Evolutionary conservation across 2,888 invertebrate species (phyloP).

Genomic region (Brenthis ino): DNA sequence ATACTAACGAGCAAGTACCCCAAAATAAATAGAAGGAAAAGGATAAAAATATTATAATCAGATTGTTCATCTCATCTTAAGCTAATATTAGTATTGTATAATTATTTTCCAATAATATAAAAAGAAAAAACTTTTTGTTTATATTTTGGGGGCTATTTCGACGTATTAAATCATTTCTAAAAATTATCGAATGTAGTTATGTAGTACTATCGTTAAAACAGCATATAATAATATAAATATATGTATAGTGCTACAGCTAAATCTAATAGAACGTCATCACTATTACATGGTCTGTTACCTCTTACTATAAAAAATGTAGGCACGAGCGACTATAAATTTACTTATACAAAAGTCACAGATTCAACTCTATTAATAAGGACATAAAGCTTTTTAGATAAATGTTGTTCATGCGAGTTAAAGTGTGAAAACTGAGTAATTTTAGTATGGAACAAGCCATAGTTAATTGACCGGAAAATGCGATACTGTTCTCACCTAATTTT

Average conservation of each 20-base stretch:
- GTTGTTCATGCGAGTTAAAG: conserved; percentile 3
- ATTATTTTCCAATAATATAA: too few species aligned
- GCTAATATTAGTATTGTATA: too few species aligned
- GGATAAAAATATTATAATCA: too few species aligned
- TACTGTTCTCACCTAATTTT: conserved; percentile 59
- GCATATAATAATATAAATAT: neutral
- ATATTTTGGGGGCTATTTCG: too few species aligned
- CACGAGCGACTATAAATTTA: conserved; percentile 24
- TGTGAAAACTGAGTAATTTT: conserved; percentile 21
- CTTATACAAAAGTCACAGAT: neutral
- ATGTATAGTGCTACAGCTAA: too few species aligned
- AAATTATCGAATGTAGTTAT: too few species aligned
- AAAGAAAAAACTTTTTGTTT: too few species aligned
- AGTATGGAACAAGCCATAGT: conserved; percentile 29
- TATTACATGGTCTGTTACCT: conserved; percentile 69
- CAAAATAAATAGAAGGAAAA: too few species aligned
- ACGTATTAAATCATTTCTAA: too few species aligned
- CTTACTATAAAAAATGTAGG: conserved; percentile 56
- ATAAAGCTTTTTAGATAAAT: conserved; percentile 2
- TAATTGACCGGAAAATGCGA: conserved; percentile 63
- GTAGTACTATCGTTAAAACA: too few species aligned
- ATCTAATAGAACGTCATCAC: conserved; percentile 50
- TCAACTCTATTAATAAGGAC: conserved; percentile 9
- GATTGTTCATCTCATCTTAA: too few species aligned
- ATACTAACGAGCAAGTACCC: too few species aligned